Base-by-base conservation (phyloP, 2,888 invertebrate species). In the Polyploca ridens region DNA sequence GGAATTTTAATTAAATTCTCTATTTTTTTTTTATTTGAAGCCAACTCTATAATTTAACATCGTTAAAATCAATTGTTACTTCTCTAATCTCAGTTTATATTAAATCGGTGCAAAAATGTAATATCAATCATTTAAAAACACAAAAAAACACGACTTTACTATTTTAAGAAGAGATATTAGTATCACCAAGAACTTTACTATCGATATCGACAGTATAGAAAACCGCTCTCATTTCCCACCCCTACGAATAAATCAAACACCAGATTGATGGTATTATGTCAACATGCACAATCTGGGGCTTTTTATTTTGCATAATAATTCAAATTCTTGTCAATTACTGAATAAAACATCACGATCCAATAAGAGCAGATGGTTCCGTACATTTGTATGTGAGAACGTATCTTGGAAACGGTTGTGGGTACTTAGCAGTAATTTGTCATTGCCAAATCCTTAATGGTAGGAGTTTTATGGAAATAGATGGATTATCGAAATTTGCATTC, bases 251-350 rank as follows among this genome's bases (percentile, higher is more conserved):
- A 90, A 91, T 92, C 90, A 91, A 89, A 86, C 87, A 84, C 75
- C 83, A 87, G 88, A 93, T 92, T 91, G 93, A 92, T 93, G 90
- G 90, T 93, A 93, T 93, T 93, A 93, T 93, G 91, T 92, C 94
- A 93, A 93, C 93, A 92, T 89, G 78, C 84, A 87, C 90, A 87
- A 90, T 87, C 86, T 88, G 83, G 91, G 90, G 87, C 76, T 80
- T 68, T 74, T 78, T 80, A 82, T 83, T 93, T 93, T 89, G 89
- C 94, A 94, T 94, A 82, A 93, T 85, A 93, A 90, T 88, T 77
- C 83, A 85, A 86, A 87, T 86, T 81, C 85, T 83, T 81, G 87
- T 88, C 90, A 90, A 90, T 91, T 89, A 90, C 79, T 91, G 90
- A 88, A 91, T 92, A 88, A 88, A 88, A 86, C 89, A 89, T 90